These are phyloP conservation scores for Sceloporus tristichus DNA, from an alignment of 2,113 vertebrate species.

Conservation along the genomic window DNA sequence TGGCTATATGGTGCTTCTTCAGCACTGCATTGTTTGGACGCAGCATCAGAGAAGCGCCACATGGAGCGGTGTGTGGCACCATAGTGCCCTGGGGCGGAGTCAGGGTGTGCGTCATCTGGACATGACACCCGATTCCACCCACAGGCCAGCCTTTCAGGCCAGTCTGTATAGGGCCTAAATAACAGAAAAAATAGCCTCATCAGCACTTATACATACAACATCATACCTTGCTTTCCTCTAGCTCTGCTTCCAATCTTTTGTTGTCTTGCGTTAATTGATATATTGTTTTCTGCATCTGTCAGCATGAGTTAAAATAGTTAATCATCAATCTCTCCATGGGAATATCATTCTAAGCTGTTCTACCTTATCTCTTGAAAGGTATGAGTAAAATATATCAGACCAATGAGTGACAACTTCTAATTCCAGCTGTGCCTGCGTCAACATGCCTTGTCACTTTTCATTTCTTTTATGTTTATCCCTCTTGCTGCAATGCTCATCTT, in stretches of 20 bases:
- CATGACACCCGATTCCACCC: too few species aligned
- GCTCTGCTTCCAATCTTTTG: conserved; percentile 71
- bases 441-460: too few species aligned
- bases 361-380: not conserved
- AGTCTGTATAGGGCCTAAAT: not conserved
- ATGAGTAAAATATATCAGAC: not conserved
- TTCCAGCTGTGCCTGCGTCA: not conserved
- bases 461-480: not conserved
- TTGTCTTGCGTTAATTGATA: conserved; percentile 68
- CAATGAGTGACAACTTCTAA: not conserved
- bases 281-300: conserved; percentile 68
- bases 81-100: too few species aligned
- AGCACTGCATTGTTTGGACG: too few species aligned
- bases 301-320: conserved; percentile 20
- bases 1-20: too few species aligned
- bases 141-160: too few species aligned
- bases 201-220: not conserved
- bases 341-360: not conserved
- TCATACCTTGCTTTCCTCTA: conserved; percentile 75
- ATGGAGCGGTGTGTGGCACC: too few species aligned
- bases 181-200: too few species aligned
- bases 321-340: not conserved
- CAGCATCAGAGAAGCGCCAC: too few species aligned
- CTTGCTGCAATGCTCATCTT: not conserved
- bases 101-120: too few species aligned